A percentile compares a stretch with the other conserved stretches of the same genome.
phyloP scores from a whole-genome alignment of 2,888 invertebrate genomes.

The Protophormia terraenovae region DNA sequence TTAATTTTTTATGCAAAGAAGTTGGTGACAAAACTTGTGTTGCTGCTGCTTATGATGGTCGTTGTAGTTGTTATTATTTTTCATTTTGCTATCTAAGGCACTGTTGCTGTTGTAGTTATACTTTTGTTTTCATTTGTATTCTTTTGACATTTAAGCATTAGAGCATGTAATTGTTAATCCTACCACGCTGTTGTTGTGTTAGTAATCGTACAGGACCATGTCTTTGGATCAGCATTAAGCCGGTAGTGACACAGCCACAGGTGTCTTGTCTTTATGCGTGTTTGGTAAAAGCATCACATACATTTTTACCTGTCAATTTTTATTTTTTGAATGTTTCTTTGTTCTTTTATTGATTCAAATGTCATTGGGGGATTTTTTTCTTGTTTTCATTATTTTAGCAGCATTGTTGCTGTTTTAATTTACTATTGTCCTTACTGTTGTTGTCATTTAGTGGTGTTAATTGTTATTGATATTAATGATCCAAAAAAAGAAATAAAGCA shows the following conservation, averaged over 20 bases:
- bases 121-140: conserved; percentile 63
- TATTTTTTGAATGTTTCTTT: conserved; percentile 69
- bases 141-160: conserved; percentile 59
- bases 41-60: neutral
- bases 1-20: neutral
- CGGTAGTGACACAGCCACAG: conserved; percentile 43
- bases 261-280: conserved; percentile 55
- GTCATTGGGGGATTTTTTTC: conserved; percentile 65
- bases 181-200: neutral
- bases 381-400: conserved; percentile 6
- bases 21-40: neutral
- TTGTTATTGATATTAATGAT: conserved; percentile 65
- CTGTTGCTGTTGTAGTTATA: conserved; percentile 8
- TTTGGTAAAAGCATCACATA: conserved; percentile 63
- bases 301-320: conserved; percentile 69
- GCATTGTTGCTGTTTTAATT: conserved; percentile 8
- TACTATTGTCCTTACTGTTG: conserved; percentile 63
- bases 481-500: neutral
- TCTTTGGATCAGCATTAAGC: neutral
- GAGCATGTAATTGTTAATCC: conserved; percentile 63
- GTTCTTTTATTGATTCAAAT: conserved; percentile 33
- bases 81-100: too few relatives aligned
- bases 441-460: conserved; percentile 76
- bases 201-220: conserved; percentile 3
- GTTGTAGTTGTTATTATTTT: neutral